Evolutionary conservation across 2,113 vertebrate species (phyloP).

Genomic region (Trematocara unimaculatum): DNA sequence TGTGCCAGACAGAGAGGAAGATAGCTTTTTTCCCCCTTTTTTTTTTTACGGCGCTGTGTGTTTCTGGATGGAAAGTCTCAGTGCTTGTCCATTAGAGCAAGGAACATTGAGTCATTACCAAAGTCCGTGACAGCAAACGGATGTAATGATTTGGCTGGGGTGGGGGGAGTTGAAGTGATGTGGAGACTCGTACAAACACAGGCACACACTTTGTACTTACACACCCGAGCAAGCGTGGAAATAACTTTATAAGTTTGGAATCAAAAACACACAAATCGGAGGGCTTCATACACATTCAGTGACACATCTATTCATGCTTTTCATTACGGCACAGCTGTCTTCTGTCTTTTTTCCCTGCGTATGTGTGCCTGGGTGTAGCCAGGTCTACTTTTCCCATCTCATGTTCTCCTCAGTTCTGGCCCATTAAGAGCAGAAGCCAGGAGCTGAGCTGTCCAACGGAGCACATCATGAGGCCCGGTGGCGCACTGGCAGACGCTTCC

Average conservation of each 20-base stretch:
- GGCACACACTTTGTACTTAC: neutral
- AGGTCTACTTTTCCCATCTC: neutral
- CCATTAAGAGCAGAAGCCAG: slow-evolving; percentile 34
- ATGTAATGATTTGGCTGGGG: slow-evolving; percentile 2
- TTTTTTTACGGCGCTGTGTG: neutral
- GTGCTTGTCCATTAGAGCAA: slow-evolving; percentile 11
- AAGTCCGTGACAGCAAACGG: slow-evolving; percentile 23
- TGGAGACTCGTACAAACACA: neutral
- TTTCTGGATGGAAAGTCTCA: slow-evolving; percentile 5
- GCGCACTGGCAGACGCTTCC: slow-evolving; percentile 32
- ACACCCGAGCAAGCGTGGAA: neutral
- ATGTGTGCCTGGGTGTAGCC: neutral
- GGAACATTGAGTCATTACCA: slow-evolving; percentile 27
- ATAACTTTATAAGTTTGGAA: neutral
- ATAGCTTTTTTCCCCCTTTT: accelerated
- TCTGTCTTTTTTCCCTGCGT: neutral
- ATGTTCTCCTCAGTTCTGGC: slow-evolving; percentile 16
- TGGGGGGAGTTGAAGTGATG: neutral
- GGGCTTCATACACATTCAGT: neutral
- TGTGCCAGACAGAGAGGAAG: neutral
- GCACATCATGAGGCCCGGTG: slow-evolving; percentile 35
- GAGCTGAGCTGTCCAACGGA: slow-evolving; percentile 28
- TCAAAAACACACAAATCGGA: neutral
- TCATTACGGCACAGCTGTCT: neutral
- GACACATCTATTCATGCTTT: neutral